A percentile compares a stretch with the other conserved stretches of the same genome.
phyloP scores from a whole-genome alignment of 2,113 vertebrate species.

The Nestor notabilis region DNA sequence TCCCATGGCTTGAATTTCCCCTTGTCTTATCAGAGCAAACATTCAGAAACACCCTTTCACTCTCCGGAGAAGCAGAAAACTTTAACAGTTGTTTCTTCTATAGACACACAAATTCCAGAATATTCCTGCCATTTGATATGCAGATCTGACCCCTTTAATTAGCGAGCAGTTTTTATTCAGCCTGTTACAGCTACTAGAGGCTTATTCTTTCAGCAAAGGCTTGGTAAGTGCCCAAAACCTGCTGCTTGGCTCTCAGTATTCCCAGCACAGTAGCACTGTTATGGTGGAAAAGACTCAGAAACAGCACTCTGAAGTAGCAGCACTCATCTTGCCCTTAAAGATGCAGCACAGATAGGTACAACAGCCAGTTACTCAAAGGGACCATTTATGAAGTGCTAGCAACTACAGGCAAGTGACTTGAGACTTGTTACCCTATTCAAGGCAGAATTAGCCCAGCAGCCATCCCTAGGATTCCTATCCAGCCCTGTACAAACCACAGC shows the following conservation, averaged over 20 bases:
- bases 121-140: neutral
- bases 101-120: neutral
- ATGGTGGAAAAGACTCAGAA: neutral
- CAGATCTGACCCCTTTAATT: neutral
- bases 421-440: neutral
- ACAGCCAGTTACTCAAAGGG: neutral
- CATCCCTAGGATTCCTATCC: fast-evolving
- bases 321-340: neutral
- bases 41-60: neutral
- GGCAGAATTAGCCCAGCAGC: neutral
- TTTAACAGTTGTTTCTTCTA: neutral
- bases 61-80: neutral
- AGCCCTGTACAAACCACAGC: neutral
- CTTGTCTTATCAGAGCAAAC: neutral
- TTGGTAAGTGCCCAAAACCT: slow-evolving; percentile 6
- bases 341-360: neutral
- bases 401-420: neutral
- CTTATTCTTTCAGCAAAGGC: slow-evolving; percentile 13
- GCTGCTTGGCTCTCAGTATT: neutral
- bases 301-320: neutral
- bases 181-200: neutral
- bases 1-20: neutral
- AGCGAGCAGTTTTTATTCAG: neutral
- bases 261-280: neutral
- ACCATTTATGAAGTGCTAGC: neutral